Evolutionary conservation across 2,888 invertebrate species (phyloP), one percentile per base, ranked within the genome.

Genomic region (Romanomermis culicivorax): DNA sequence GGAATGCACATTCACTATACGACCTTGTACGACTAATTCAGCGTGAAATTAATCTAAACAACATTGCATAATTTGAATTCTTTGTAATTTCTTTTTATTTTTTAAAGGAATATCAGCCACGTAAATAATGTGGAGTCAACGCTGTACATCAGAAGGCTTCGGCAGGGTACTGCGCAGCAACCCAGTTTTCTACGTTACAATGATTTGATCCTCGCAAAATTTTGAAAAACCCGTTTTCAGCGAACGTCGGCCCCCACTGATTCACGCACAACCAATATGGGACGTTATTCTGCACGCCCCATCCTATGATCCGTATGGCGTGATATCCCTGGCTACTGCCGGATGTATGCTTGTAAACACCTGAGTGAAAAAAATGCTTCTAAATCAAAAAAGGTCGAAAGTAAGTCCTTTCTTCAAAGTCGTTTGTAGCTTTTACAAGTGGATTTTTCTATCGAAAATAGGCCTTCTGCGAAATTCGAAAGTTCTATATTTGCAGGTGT

Each of bases 141-240:
- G n/a, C n/a, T n/a, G n/a, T n/a, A n/a, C n/a, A n/a, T 27, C 4
- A 14, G 20, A 27, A 11, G 29, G 27, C 50, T 49, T 49, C 50
- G 7, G 4, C 14, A 11, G 50, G 50, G 14, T 17, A 29, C 4
- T 27, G 11, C 7, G 11, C 50, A 27, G 14, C 29, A 11, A 49
- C 27, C 11, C 29, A 27, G 27, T 7, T 27, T 27, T 49, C 50
- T 4, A 49, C 20, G 7, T 27, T 49, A 11, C 4, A 4, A 27
- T 25, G 4, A 20, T 49, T 49, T 27, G 7, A 11, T 25, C 50
- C 50, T 27, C 50, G 26, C 7, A 4, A 11, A 27, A 49, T 49
- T 49, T 49, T 49, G 27, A 49, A 49, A 49, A 17, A 49, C 4
- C 50, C 50, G 27, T 27, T 7, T 27, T 49, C 50, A 17, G 27